Evolutionary conservation across 2,797 vertebrate species (phyloP).

Genomic region (Cygnus olor): DNA sequence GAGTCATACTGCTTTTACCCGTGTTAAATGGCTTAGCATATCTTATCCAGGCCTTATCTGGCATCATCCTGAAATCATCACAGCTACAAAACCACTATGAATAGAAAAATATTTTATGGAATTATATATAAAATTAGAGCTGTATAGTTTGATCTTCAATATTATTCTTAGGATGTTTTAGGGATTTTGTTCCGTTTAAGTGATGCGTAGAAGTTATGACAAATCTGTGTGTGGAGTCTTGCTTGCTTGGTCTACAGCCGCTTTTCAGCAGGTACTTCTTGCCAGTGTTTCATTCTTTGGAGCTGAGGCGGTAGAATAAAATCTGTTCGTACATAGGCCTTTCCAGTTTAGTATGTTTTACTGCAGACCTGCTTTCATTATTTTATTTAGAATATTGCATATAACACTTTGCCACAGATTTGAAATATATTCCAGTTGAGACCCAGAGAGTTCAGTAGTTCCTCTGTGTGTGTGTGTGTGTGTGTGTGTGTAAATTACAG

Average conservation of each 20-base stretch:
- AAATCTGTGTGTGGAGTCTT: neutral
- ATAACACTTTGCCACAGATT: neutral
- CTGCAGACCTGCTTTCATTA: neutral
- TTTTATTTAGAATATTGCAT: neutral
- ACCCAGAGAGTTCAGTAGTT: neutral
- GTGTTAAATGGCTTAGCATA: neutral
- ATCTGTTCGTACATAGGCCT: neutral
- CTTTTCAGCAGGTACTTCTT: neutral
- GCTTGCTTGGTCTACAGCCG: neutral
- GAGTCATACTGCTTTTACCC: neutral
- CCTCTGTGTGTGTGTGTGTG: neutral
- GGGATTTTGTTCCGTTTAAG: neutral
- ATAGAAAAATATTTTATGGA: neutral
- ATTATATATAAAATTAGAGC: neutral
- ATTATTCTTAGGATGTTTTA: neutral
- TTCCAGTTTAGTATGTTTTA: neutral
- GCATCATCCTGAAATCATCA: neutral
- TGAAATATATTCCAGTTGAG: neutral
- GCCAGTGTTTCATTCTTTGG: fast-evolving
- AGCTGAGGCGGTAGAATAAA: neutral
- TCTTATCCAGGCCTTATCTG: neutral
- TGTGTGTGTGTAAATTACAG: neutral
- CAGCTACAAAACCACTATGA: neutral
- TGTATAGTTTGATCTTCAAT: neutral
- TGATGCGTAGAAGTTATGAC: neutral